Conservation (phyloP, 2,888 invertebrate genomes). For the Pasiphila rectangulata region DNA sequence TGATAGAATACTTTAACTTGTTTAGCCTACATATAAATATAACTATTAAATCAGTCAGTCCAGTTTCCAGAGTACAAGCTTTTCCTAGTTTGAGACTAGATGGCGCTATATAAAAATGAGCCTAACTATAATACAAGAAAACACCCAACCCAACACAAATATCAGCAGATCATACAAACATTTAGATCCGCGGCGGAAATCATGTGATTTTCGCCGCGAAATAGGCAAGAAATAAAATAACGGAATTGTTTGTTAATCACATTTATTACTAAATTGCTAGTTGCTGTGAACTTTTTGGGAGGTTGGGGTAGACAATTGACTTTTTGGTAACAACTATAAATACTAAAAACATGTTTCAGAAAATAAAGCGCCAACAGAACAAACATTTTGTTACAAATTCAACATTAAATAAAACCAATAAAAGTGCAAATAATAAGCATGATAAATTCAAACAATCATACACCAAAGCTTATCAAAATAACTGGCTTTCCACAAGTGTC, state of each 20-base stretch:
- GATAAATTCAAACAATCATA: conserved; percentile 31
- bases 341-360: conserved; percentile 45
- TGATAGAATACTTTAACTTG: too few relatives aligned
- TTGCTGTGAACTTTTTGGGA: conserved; percentile 59
- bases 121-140: too few relatives aligned
- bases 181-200: too few relatives aligned
- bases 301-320: conserved; percentile 57
- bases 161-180: too few relatives aligned
- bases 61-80: too few relatives aligned
- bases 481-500: conserved; percentile 41
- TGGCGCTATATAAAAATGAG: too few relatives aligned
- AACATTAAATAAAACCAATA: conserved; percentile 49
- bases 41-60: too few relatives aligned
- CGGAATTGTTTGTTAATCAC: conserved; percentile 59
- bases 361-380: conserved; percentile 54
- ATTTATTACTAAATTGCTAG: conserved; percentile 73
- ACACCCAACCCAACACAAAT: too few relatives aligned
- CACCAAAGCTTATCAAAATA: conserved; percentile 46
- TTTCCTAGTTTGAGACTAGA: too few relatives aligned
- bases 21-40: too few relatives aligned
- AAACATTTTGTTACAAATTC: conserved; percentile 51
- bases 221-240: conserved; percentile 4
- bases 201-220: not conserved
- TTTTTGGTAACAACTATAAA: conserved; percentile 68
- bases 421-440: conserved; percentile 44